Base-by-base conservation (phyloP, 2,113 vertebrate species). In the Cepphus grylle region DNA sequence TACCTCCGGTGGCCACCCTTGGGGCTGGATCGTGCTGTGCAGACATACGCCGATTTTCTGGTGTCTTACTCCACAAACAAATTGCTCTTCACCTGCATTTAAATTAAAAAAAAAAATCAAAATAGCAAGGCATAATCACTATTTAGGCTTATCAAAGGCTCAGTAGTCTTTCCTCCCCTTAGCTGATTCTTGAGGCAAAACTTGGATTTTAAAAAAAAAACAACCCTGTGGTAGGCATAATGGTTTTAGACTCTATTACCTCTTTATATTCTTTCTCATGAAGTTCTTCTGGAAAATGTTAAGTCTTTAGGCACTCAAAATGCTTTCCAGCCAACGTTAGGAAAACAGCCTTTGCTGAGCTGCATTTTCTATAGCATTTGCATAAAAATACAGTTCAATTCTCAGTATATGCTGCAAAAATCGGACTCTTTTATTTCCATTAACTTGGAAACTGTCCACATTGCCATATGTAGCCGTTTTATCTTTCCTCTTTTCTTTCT, bases 391-490 rank as follows among this genome's bases (percentile, higher is more conserved):
- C 89, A 81, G 84, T 94, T 88, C 89, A 59, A 3, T 87, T 95
- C 91, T 88, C 4, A 0, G 79, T 90, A 66, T 70, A 86, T 82
- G 81, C 94, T 86, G 89, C 62, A 95, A 88, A 96, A 97, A 93
- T 92, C 17, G 1, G 49, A 92, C 76, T 95, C 70, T 94, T 86
- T 92, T 94, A 93, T 93, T 96, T 81, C 87, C 74, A 56, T 94
- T 95, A 80, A 76, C 81, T 58, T 97, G 94, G 91, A 96, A 97
- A 90, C 74, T 77, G 74, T 96, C 94, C 91, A 97, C 94, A 88
- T 96, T 93, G 93, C 93, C 96, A 97, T 91, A 96, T 96, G 95
- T 73, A 96, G 87, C 67, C 3, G 3, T 95, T 96, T 97, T 77
- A 77, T 97, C 95, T 95, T 94, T 69, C 67, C 83, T 94, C 30